Base-by-base conservation (phyloP, 1,140 invertebrate species). In the Tachypleus tridentatus region DNA sequence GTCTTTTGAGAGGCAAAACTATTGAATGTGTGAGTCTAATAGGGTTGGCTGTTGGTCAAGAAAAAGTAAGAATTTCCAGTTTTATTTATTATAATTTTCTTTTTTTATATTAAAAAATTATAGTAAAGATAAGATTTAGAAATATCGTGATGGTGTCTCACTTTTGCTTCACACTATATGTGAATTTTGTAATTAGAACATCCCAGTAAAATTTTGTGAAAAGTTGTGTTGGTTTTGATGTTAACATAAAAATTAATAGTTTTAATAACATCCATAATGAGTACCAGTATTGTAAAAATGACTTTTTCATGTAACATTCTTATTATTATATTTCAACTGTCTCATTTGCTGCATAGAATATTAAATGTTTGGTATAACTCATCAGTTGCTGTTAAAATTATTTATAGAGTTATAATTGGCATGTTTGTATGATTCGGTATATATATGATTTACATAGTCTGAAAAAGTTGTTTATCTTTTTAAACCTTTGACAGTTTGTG, bases 11-110 rank as follows among this genome's bases (percentile, higher is more conserved):
- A 60, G 96, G 85, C 9, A 98, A 98, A 78, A 94, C 93, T 0
- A 98, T 98, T 70, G 97, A 99, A 78, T 99, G 97, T 75, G 93
- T 99, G 51, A 97, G 93, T 76, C 81, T 99, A 49, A 99, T 99
- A 76, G 97, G 95, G 11, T 80, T 99, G 67, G 97, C 97, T 67
- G 97, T 99, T 62, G 97, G 97, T 6, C 83, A 87, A 59, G 93
- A 98, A 67, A 97, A 94, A 77, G 84, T 86, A 75, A 49, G 56
- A 63, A 51, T 47, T 56, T 69, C 68, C 49, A 51, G 62, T 58
- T 57, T 64, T 52, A 3, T 65, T 53, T 3, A 11, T 63, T 3
- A 48, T 54, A 48, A n/a, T 59, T 67, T 58, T 60, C 9, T 1
- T n/a, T 63, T 10, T 49, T 9, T 54, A 1, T 29, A 29, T 29